These are phyloP conservation scores for Drosophila neocordata DNA, from an alignment of 1,140 invertebrate species.

Conservation along the genomic window DNA sequence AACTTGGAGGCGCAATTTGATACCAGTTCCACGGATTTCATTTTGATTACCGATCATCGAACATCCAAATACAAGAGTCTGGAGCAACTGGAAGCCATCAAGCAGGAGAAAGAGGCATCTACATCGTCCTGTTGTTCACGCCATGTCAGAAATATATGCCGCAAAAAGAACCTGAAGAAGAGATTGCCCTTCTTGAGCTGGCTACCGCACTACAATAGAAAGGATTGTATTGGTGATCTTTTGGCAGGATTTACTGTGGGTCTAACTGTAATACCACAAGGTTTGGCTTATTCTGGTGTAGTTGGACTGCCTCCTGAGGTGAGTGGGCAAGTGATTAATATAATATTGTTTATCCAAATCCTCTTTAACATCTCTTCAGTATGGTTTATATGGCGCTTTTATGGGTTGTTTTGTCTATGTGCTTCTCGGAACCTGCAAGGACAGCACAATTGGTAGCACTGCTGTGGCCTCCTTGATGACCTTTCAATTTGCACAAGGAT, in stretches of 20 bases:
- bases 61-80: conserved; percentile 67
- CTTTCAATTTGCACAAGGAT: conserved; percentile 89
- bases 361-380: conserved; percentile 81
- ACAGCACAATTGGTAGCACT: conserved; percentile 95
- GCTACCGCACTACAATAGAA: conserved; percentile 88
- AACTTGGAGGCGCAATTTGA: conserved; percentile 64
- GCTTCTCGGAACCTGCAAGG: conserved; percentile 94
- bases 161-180: conserved; percentile 87
- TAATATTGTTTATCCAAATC: background rate
- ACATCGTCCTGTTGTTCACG: conserved; percentile 43
- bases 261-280: conserved; percentile 92
- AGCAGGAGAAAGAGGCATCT: conserved; percentile 29
- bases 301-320: conserved; percentile 89
- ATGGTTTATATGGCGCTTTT: conserved; percentile 96
- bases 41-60: conserved; percentile 75
- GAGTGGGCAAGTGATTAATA: background rate
- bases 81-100: conserved; percentile 64
- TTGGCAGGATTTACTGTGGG: conserved; percentile 94
- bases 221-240: conserved; percentile 87
- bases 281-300: conserved; percentile 92
- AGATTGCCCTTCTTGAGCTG: conserved; percentile 89
- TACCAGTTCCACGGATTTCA: conserved; percentile 68
- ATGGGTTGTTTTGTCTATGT: conserved; percentile 96
- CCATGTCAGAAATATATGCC: conserved; percentile 50
- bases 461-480: conserved; percentile 94